Conservation (phyloP, 1,140 invertebrate species). For the Brachionus asplanchnoidis region DNA sequence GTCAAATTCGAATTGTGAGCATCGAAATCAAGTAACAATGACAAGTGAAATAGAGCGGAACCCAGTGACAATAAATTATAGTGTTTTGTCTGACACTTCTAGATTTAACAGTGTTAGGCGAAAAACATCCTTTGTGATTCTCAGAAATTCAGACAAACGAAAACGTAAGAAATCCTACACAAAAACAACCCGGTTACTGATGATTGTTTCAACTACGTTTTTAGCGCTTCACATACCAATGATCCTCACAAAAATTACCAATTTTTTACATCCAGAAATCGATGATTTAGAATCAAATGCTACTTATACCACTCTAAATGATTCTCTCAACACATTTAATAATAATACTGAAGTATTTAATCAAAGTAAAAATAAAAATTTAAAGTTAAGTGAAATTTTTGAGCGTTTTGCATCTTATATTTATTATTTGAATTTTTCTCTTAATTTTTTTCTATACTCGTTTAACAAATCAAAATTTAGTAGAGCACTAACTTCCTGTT, state of each 20-base stretch:
- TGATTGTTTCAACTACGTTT: conserved; percentile 74
- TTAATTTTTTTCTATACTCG: conserved; percentile 75
- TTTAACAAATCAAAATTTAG: conserved; percentile 38
- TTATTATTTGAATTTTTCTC: conserved; percentile 75
- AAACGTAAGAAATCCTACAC: conserved; percentile 6
- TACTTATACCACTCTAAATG: not conserved
- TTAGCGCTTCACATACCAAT: conserved; percentile 56
- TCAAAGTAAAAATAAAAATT: not conserved
- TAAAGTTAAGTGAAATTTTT: not conserved
- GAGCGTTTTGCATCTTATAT: conserved; percentile 40
- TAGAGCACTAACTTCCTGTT: not conserved
- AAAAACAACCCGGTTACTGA: conserved; percentile 59
- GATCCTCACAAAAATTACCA: not conserved
- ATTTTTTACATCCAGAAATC: not conserved
- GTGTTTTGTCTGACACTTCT: not conserved
- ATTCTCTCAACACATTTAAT: not conserved
- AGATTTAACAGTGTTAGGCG: not conserved
- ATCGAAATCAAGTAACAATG: not conserved
- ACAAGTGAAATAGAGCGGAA: not conserved
- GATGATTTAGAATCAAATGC: not conserved
- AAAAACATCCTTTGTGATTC: not conserved
- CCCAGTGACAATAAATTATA: not conserved
- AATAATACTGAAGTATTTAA: not conserved
- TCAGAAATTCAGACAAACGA: conserved; percentile 1
- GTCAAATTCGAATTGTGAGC: not conserved